A percentile compares a stretch with the other conserved stretches of the same genome.
These are phyloP conservation scores for Apteryx owenii DNA, from an alignment of 2,113 vertebrate species.

Conservation along the genomic window DNA sequence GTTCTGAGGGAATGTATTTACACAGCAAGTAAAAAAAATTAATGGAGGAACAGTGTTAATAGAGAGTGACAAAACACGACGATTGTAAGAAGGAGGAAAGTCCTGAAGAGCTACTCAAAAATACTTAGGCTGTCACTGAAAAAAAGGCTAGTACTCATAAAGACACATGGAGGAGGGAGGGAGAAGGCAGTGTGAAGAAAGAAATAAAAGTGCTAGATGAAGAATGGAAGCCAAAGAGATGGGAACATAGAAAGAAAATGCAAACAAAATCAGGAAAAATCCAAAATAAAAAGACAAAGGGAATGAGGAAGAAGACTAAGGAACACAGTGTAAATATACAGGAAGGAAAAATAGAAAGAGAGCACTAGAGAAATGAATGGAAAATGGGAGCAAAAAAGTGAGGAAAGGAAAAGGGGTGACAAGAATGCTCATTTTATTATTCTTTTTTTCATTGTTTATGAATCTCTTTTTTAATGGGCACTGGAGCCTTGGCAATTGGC, in stretches of 20 bases:
- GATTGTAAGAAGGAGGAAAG: neutral
- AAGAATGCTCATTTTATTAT: neutral
- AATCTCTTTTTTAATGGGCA: neutral
- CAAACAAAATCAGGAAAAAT: too few species aligned
- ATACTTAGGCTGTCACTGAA: neutral
- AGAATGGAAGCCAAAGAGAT: too few species aligned
- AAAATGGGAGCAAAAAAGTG: neutral
- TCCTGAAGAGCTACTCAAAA: neutral
- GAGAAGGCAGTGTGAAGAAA: neutral
- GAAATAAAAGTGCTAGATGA: neutral
- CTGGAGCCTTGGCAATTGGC: neutral
- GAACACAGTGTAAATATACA: neutral
- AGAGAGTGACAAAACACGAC: neutral
- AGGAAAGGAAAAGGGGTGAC: neutral
- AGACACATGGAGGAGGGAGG: neutral
- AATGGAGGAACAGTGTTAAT: neutral
- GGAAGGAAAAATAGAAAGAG: neutral
- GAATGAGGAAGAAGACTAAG: neutral
- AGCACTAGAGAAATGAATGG: neutral
- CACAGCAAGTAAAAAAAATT: neutral
- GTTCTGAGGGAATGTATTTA: neutral
- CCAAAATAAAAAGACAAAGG: neutral
- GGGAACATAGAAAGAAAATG: neutral
- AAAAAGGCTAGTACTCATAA: neutral
- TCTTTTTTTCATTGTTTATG: neutral